Evolutionary conservation across 1,140 invertebrate species (phyloP).

Genomic region (Hermetia illucens): DNA sequence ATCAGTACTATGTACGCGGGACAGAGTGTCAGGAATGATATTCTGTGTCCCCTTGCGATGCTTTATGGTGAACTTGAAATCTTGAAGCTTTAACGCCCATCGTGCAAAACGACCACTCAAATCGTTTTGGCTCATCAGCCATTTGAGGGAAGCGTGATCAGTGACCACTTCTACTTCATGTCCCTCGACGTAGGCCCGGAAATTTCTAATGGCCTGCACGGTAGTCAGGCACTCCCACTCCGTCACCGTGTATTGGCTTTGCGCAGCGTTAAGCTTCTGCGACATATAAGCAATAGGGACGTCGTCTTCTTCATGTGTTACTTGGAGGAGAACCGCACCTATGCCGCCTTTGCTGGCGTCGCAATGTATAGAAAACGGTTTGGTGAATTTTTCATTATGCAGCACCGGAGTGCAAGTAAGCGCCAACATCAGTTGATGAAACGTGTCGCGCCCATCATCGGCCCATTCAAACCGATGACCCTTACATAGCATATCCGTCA

Average conservation of each 20-base stretch:
- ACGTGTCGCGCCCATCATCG: no score
- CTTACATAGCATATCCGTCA: no score
- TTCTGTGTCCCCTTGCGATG: slow-evolving; percentile 19
- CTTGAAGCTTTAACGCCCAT: slow-evolving; percentile 14
- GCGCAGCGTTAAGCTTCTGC: slow-evolving; percentile 10
- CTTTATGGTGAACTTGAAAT: slow-evolving; percentile 16
- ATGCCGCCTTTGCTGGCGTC: no score
- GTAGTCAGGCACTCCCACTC: slow-evolving; percentile 32
- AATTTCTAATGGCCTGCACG: slow-evolving; percentile 29
- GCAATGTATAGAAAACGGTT: no score
- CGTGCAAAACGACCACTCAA: slow-evolving; percentile 15
- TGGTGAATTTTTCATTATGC: no score
- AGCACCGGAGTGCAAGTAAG: no score
- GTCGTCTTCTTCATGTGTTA: slow-evolving; percentile 11
- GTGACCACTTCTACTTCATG: slow-evolving; percentile 25
- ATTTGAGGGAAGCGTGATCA: slow-evolving; percentile 12
- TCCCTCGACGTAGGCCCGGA: slow-evolving; percentile 27
- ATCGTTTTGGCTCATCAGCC: slow-evolving; percentile 23
- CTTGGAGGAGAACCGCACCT: no score
- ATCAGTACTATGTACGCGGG: slow-evolving; percentile 10
- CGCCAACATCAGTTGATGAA: no score
- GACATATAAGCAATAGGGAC: slow-evolving; percentile 22
- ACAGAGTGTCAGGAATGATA: slow-evolving; percentile 15
- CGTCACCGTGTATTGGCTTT: slow-evolving; percentile 28
- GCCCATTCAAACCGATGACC: no score